Evolutionary conservation across 2,888 invertebrate genomes (phyloP), one percentile per base, ranked within the genome.

Genomic region (Drosophila diplacantha): DNA sequence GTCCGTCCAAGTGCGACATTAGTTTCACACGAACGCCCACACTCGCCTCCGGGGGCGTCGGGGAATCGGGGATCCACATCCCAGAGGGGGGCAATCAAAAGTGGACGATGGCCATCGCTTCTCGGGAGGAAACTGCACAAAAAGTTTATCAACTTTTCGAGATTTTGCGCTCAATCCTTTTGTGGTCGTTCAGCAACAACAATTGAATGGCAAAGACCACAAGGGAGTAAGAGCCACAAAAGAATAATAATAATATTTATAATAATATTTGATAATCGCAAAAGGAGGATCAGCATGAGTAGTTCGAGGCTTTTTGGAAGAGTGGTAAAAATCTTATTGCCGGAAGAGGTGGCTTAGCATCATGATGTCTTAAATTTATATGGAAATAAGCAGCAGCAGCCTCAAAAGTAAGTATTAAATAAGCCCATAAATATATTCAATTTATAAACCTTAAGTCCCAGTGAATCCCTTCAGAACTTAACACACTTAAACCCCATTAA

Each of bases 11-110:
- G 55, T 61, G 60, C 68, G 71, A 73, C 74, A 79, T 76, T 76
- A 75, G 79, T 76, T 78, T 82, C 80, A 78, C 78, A 78, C 81
- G 82, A 78, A 82, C 82, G 82, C 78, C 78, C 78, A 82, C 77
- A 59, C 71, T 49, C 16, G 51, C 32, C 37, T 37, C 44, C 9
- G n/a, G 18, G n/a, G 22, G 37, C 24, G 2, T 29, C 12, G 6
- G 14, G 9, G 32, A 49, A 3, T 29, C 12, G 6, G 14, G 9
- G 32, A 49, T 16, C 12, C 43, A 20, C 43, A 41, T 43, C 52
- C 37, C 49, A 58, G 65, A 64, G 63, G 64, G 65, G 32, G 66
- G 52, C 67, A 52, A 67, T 51, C 64, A 49, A 61, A 44, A 50
- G 49, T 60, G 55, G 60, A 69, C 71, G 83, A 81, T 81, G 77